Percentiles rank a stretch among this genome's conserved stretches.
Conservation (phyloP, 2,797 vertebrate genomes). For the Galagoides demidoff region DNA sequence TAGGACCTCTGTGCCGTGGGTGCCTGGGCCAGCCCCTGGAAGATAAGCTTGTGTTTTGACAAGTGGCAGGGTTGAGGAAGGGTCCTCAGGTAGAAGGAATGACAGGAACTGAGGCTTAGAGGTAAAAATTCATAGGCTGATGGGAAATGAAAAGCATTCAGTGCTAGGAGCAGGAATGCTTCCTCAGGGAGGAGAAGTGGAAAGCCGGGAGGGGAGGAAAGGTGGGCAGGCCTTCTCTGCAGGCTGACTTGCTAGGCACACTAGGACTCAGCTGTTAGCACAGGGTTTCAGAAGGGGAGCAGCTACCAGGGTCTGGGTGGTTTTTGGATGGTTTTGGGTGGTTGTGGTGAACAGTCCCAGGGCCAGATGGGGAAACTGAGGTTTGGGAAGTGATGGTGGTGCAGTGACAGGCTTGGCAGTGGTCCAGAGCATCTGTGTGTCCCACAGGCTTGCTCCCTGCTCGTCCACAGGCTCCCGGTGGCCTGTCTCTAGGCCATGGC, state of each 20-base stretch:
- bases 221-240: background rate
- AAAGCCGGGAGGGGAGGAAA: too few species aligned
- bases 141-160: background rate
- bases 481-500: background rate
- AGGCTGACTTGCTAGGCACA: background rate
- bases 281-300: background rate
- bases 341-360: background rate
- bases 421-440: rapidly evolving
- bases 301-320: background rate
- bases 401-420: rapidly evolving
- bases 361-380: background rate
- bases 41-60: background rate
- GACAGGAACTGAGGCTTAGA: background rate
- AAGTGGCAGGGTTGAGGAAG: background rate
- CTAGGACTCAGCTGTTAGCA: background rate
- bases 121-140: rapidly evolving
- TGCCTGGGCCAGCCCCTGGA: background rate
- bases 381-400: rapidly evolving
- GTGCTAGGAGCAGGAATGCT: too few species aligned
- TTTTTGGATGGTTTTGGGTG: too few species aligned
- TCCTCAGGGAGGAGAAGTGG: rapidly evolving
- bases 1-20: rapidly evolving
- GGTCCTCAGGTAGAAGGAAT: too few species aligned
- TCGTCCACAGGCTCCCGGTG: background rate
- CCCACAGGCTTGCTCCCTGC: background rate